Percentiles rank a stretch among this genome's conserved stretches.
phyloP scores from a whole-genome alignment of 1,140 invertebrate species.

The Macrobrachium rosenbergii region DNA sequence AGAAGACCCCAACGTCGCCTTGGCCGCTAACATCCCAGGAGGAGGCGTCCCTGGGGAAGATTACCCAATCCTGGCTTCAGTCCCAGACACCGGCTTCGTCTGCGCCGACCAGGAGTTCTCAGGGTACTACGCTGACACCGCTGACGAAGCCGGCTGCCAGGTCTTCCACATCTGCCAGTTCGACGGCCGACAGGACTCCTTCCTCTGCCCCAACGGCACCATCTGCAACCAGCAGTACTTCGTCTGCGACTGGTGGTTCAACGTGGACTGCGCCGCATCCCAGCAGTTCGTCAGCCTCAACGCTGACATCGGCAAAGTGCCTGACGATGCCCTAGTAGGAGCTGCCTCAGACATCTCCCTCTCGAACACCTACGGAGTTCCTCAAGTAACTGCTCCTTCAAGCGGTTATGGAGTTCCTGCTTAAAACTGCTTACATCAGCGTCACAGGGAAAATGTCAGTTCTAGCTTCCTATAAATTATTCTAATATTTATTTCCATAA shows the following conservation, averaged over 20 bases:
- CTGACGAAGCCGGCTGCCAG: constrained; percentile 71
- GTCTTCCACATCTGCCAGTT: constrained; percentile 74
- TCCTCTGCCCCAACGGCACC: constrained; percentile 75
- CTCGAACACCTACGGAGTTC: too few relatives aligned
- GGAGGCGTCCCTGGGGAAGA: constrained; percentile 70
- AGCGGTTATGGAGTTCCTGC: too few relatives aligned
- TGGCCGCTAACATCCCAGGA: constrained; percentile 68
- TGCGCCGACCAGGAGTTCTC: constrained; percentile 70
- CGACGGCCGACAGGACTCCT: constrained; percentile 70
- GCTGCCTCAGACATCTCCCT: too few relatives aligned
- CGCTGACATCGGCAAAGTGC: too few relatives aligned
- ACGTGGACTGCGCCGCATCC: constrained; percentile 69
- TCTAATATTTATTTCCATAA: too few relatives aligned
- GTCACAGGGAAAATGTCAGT: too few relatives aligned
- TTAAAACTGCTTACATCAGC: too few relatives aligned
- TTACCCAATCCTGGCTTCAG: constrained; percentile 69
- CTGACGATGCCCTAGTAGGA: too few relatives aligned
- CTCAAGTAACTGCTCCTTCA: too few relatives aligned
- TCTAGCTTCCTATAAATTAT: too few relatives aligned
- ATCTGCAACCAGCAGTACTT: constrained; percentile 75
- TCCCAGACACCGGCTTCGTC: constrained; percentile 70
- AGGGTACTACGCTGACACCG: constrained; percentile 72
- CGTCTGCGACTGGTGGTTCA: constrained; percentile 76
- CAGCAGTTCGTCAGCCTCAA: too few relatives aligned
- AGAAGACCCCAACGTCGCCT: not conserved